These are phyloP conservation scores for Phyto melanocephala DNA, from an alignment of 2,888 invertebrate genomes.

Conservation along the genomic window DNA sequence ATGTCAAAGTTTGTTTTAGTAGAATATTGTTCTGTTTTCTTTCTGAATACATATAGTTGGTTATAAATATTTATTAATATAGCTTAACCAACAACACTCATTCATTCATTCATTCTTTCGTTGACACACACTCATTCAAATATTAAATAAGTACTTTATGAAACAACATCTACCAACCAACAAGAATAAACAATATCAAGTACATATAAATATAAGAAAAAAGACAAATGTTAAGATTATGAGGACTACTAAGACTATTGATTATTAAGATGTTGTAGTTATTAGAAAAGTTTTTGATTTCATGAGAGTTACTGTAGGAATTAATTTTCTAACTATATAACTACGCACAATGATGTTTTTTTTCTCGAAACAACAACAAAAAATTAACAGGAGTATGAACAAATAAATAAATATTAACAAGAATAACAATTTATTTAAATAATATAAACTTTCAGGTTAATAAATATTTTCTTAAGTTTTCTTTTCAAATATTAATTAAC, in stretches of 20 bases:
- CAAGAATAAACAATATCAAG: too few relatives aligned
- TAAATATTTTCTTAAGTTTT: background rate
- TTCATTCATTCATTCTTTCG: background rate
- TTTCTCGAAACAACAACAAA: too few relatives aligned
- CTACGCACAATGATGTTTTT: background rate
- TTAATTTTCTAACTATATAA: background rate
- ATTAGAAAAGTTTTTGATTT: slow-evolving; percentile 6
- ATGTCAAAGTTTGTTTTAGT: slow-evolving; percentile 11
- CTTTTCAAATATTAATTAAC: background rate
- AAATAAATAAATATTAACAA: background rate
- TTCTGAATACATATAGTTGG: background rate
- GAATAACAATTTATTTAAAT: slow-evolving; percentile 1
- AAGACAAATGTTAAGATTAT: background rate
- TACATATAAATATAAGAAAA: background rate
- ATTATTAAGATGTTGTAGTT: slow-evolving; percentile 4
- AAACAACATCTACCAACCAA: background rate
- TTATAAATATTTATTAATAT: slow-evolving; percentile 46
- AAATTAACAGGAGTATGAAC: background rate
- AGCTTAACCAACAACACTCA: background rate
- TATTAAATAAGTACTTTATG: background rate
- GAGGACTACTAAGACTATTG: background rate
- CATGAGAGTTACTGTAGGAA: background rate
- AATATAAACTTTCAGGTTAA: too few relatives aligned
- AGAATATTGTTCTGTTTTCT: background rate
- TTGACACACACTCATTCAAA: background rate